These are phyloP conservation scores for Takifugu bimaculatus DNA, from an alignment of 2,113 vertebrate species.

Conservation along the genomic window DNA sequence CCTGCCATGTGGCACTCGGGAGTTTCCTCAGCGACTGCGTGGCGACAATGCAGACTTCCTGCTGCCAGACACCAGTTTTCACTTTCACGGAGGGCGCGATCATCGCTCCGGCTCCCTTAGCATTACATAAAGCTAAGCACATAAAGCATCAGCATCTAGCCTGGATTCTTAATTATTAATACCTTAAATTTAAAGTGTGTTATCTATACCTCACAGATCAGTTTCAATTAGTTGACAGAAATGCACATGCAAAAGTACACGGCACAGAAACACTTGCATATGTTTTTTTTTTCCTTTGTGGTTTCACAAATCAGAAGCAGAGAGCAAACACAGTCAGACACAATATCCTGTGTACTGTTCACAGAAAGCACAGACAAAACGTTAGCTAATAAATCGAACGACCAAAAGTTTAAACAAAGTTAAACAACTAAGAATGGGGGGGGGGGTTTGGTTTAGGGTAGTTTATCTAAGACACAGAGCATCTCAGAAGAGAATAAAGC, in stretches of 20 bases:
- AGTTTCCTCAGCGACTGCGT: slow-evolving; percentile 28
- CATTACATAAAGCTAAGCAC: background rate
- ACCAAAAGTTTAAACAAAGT: no score
- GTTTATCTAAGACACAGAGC: background rate
- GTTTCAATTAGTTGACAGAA: no score
- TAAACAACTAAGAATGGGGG: no score
- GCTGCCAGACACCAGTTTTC: slow-evolving; percentile 18
- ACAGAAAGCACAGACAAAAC: background rate
- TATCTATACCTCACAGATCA: no score
- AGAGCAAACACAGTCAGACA: slow-evolving; percentile 1
- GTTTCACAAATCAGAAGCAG: slow-evolving; percentile 13
- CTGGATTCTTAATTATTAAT: no score
- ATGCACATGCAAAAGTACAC: background rate
- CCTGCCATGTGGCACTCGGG: slow-evolving; percentile 33
- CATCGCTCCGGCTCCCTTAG: background rate
- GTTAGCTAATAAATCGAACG: no score
- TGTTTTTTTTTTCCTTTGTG: background rate
- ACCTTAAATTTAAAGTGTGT: no score
- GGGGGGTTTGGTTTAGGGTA: no score
- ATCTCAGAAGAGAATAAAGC: background rate
- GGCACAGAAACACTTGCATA: background rate
- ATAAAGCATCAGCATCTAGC: background rate
- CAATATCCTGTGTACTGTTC: slow-evolving; percentile 47
- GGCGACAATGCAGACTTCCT: slow-evolving; percentile 20
- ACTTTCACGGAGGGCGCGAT: slow-evolving; percentile 12